Evolutionary conservation across 1,140 invertebrate species (phyloP), one percentile per base, ranked within the genome.

Genomic region (Macrostomum lignano): DNA sequence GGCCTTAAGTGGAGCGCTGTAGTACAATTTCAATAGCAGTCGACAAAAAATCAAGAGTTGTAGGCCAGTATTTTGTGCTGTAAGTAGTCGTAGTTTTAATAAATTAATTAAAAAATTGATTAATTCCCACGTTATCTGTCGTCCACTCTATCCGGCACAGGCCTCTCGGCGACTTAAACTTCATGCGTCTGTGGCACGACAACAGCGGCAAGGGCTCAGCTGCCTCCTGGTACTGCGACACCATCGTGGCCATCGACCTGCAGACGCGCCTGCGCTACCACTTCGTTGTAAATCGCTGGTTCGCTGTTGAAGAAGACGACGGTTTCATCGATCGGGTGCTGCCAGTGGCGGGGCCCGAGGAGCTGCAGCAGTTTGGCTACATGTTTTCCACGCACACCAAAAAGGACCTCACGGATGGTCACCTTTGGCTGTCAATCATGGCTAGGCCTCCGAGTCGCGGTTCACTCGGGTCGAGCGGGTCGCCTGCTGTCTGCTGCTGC

Each of bases 361-460:
- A 33, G 4, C 13, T 19, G 10, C 5, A 5, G 15, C 6, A 33
- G 11, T 33, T 33, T 21, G 22, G 26, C 13, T 14, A 14, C 7
- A 21, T 33, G 20, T 33, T 33, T 15, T 17, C 32, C 6, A 5
- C 14, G n/a, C 11, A 33, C 10, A 19, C 26, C 11, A 19, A 19
- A 10, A 58, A 60, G 38, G 59, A 62, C 32, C 44, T 67, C 0
- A 48, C 51, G 9, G 64, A 67, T 42, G 62, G 62, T 20, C 65
- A 67, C 43, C 43, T 67, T 6, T 67, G 65, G 65, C 63, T 65
- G 39, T 64, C 62, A 7, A 54, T 66, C 3, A 57, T 67, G 39
- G 48, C 60, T 20, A 42, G 64, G 20, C 63, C 64, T 9, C 55
- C 61, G 44, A 56, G 24, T 63, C 59, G 25, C 43, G 62, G 17